Evolutionary conservation across 2,113 vertebrate genomes (phyloP), one percentile per base, ranked within the genome.

Genomic region (Zosterops pallidus): DNA sequence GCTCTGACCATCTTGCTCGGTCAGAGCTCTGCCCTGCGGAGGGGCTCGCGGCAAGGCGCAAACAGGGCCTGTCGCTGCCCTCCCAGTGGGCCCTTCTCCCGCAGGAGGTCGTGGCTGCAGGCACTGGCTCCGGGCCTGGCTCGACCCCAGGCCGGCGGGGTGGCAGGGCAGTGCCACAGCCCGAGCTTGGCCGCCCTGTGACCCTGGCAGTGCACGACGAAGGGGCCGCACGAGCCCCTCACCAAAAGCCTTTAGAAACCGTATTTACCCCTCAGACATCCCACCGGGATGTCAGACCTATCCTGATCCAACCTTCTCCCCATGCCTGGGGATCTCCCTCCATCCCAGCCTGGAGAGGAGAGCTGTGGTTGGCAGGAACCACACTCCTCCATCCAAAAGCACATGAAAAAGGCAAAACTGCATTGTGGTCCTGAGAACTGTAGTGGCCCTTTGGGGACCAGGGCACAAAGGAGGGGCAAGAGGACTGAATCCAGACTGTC

Each of bases 191-290:
- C 52, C 4, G 0, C 86, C 9, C 0, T 16, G 39, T 13, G 50
- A 29, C 56, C 6, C 2, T 4, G 31, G 23, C 1, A 1, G 28
- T 59, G 25, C 29, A 0, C 57, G 11, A 0, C 0, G 3, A 4
- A 56, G 10, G 4, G 44, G 29, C 47, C 39, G 22, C 24, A 4
- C 5, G 1, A 28, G 47, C 13, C 5, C 28, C 22, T 70, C 56
- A 4, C 5, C 49, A 17, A 13, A 47, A 35, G 17, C 37, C 37
- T 31, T 26, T 1, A 11, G 74, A 41, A 16, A 59, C 77, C 1
- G 0, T 28, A 4, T 37, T 56, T 28, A 9, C 7, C 9, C 5
- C 29, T 14, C 13, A 9, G n/a, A 28, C 9, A 9, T 15, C 56
- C 7, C 53, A 3, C 3, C 0, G 1, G 1, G 0, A 2, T 24